A percentile compares a stretch with the other conserved stretches of the same genome.
Evolutionary conservation across 2,797 vertebrate genomes (phyloP).

Genomic region (Anableps anableps): DNA sequence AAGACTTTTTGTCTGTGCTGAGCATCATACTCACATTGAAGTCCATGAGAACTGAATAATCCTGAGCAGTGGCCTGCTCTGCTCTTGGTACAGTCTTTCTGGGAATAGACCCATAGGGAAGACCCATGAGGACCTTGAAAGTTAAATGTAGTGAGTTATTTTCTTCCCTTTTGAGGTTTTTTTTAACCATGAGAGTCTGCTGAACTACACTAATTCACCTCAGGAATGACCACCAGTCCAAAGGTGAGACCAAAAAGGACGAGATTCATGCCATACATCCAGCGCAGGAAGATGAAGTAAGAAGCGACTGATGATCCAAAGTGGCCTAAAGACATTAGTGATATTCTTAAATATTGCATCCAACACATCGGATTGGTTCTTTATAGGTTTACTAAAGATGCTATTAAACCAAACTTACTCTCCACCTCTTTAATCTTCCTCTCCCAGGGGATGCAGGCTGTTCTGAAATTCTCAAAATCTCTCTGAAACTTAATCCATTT

Average conservation of each 20-base stretch:
- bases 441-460: conserved; percentile 98
- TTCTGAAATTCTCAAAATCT: conserved; percentile 97
- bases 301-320: conserved; percentile 98
- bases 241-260: conserved; percentile 97
- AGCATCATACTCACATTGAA: conserved; percentile 85
- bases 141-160: not conserved
- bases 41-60: conserved; percentile 97
- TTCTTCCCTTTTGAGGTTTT: not conserved
- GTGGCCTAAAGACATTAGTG: conserved; percentile 84
- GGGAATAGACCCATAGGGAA: conserved; percentile 92
- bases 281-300: conserved; percentile 98
- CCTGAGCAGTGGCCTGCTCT: conserved; percentile 90
- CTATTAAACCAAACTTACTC: conserved; percentile 83
- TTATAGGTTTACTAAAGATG: not conserved
- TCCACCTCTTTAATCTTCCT: conserved; percentile 99
- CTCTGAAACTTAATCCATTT: conserved; percentile 99
- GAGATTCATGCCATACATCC: conserved; percentile 99
- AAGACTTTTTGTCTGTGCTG: not conserved
- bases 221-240: conserved; percentile 96
- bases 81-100: conserved; percentile 94
- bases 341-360: not conserved
- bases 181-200: not conserved
- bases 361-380: conserved; percentile 12
- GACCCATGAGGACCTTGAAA: conserved; percentile 92
- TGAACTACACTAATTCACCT: conserved; percentile 79